Percentiles rank a stretch among this genome's conserved stretches.
Conservation (phyloP, 2,888 invertebrate species). For the Sarcophaga subvicina region DNA sequence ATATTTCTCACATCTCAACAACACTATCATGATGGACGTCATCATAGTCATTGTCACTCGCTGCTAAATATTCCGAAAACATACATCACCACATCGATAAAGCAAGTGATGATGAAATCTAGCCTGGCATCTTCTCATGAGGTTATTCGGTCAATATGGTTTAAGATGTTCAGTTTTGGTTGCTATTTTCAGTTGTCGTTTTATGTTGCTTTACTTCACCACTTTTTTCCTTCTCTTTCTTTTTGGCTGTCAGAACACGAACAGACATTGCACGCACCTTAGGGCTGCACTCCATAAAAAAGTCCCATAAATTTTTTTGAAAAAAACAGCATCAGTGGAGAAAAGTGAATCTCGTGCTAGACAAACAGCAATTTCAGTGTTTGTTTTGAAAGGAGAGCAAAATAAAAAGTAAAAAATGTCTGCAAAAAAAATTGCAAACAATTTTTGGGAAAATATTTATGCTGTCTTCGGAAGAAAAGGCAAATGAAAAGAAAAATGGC, state of each 20-base stretch:
- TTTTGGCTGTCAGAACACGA: not conserved
- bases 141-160: conserved; percentile 37
- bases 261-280: conserved; percentile 22
- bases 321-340: not conserved
- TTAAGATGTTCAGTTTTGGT: conserved; percentile 17
- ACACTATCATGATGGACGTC: not conserved
- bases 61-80: conserved; percentile 1
- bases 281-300: conserved; percentile 1
- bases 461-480: not conserved
- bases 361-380: not conserved
- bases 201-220: too few relatives aligned
- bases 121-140: conserved; percentile 31
- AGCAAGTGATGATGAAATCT: conserved; percentile 27
- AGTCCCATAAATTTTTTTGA: not conserved
- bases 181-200: too few relatives aligned
- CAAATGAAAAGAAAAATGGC: not conserved
- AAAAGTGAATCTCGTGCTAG: not conserved
- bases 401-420: too few relatives aligned
- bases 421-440: too few relatives aligned
- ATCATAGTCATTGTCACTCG: conserved; percentile 7
- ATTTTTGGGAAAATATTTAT: too few relatives aligned
- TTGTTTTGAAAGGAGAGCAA: not conserved
- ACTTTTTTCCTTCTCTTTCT: not conserved
- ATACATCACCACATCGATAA: conserved; percentile 26
- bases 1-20: not conserved